Percentiles rank a stretch among this genome's conserved stretches.
phyloP scores from a whole-genome alignment of 2,797 vertebrate genomes.

The Manis crassicaudata region DNA sequence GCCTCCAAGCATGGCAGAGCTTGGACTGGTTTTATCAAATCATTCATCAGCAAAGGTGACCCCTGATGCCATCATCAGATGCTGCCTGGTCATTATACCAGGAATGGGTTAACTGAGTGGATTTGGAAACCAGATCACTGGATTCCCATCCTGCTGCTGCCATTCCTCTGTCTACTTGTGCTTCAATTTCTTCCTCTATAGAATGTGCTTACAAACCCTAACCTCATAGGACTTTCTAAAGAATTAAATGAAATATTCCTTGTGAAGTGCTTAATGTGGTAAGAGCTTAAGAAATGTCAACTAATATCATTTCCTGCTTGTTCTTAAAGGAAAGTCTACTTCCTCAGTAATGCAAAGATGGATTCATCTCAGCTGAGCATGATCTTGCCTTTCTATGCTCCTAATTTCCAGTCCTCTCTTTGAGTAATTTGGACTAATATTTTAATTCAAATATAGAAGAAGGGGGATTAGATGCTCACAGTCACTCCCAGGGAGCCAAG shows the following conservation, averaged over 20 bases:
- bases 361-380: not conserved
- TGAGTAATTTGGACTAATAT: not conserved
- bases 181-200: not conserved
- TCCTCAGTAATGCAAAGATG: not conserved
- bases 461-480: not conserved
- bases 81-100: not conserved
- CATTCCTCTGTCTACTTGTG: not conserved
- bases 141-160: not conserved
- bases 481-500: not conserved
- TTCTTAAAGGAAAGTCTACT: constrained; percentile 4
- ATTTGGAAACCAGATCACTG: not conserved
- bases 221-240: not conserved
- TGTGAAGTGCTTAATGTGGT: not conserved
- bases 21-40: not conserved
- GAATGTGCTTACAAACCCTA: not conserved
- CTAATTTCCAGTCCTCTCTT: not conserved
- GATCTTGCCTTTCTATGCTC: not conserved
- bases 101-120: not conserved
- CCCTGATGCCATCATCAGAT: not conserved
- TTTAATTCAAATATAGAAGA: not conserved
- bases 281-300: not conserved
- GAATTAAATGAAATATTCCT: not conserved
- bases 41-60: not conserved
- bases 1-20: not conserved
- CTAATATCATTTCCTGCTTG: not conserved